Evolutionary conservation across 1,140 invertebrate species (phyloP).

Genomic region (Gonioctena quinquepunctata): DNA sequence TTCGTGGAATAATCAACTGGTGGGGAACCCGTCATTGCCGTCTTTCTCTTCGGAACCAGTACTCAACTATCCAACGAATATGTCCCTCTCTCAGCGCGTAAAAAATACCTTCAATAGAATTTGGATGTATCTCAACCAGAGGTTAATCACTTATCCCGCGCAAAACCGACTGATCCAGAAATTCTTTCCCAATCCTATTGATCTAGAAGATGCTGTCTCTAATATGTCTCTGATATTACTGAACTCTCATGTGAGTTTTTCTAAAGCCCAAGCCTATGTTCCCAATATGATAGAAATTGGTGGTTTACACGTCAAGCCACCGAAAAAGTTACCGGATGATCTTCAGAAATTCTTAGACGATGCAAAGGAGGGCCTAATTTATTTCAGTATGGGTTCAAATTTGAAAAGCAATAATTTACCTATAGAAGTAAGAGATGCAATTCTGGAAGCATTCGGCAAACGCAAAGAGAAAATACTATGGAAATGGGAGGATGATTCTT

Average conservation of each 20-base stretch:
- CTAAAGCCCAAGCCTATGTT: conserved; percentile 39
- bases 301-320: conserved; percentile 49
- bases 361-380: conserved; percentile 61
- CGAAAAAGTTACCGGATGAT: conserved; percentile 50
- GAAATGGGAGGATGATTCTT: conserved; percentile 58
- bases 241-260: conserved; percentile 46
- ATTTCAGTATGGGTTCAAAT: conserved; percentile 67
- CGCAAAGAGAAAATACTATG: conserved; percentile 60
- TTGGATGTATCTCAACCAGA: background rate
- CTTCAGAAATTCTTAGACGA: conserved; percentile 60
- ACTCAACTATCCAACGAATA: conserved; percentile 41
- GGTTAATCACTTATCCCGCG: conserved; percentile 41
- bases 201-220: conserved; percentile 55
- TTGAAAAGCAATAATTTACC: conserved; percentile 60
- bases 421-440: conserved; percentile 46
- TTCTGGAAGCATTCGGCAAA: conserved; percentile 56
- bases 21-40: conserved; percentile 50
- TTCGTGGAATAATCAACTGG: conserved; percentile 30
- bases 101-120: conserved; percentile 44
- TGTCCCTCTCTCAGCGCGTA: conserved; percentile 56
- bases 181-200: conserved; percentile 55
- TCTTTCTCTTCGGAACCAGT: conserved; percentile 53
- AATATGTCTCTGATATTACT: conserved; percentile 56
- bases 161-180: conserved; percentile 49
- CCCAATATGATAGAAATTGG: conserved; percentile 62